phyloP scores from a whole-genome alignment of 2,888 invertebrate genomes.

The Andrena flavipes region DNA sequence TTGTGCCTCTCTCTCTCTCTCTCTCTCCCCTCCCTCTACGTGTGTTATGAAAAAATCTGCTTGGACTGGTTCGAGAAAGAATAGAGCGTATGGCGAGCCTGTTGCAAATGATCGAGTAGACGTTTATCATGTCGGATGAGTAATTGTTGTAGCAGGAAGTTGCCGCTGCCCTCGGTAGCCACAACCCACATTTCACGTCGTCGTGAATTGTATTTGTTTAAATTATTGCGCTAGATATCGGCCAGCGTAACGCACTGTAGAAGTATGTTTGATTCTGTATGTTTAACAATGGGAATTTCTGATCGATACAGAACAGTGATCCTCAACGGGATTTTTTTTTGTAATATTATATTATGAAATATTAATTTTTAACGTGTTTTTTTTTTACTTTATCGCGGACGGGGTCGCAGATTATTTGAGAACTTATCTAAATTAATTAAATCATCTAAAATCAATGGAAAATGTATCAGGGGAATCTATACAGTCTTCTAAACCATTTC shows the following conservation, averaged over 20 bases:
- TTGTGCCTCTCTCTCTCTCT: too few relatives aligned
- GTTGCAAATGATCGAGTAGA: slow-evolving; percentile 25
- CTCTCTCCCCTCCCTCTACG: too few relatives aligned
- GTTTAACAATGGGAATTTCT: neutral
- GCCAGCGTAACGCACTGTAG: neutral
- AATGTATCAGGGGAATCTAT: too few relatives aligned
- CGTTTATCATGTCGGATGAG: slow-evolving; percentile 52
- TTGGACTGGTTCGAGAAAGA: neutral
- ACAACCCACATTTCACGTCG: slow-evolving; percentile 19
- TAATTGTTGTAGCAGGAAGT: slow-evolving; percentile 56
- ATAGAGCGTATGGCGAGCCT: neutral
- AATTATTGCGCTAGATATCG: neutral
- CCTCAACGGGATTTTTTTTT: too few relatives aligned
- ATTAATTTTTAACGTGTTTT: neutral
- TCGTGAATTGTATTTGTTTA: neutral
- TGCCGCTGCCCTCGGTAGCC: slow-evolving; percentile 14
- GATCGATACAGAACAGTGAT: neutral
- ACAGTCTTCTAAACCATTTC: too few relatives aligned
- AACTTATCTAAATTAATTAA: too few relatives aligned
- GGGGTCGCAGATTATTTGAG: too few relatives aligned
- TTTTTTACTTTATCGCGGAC: too few relatives aligned
- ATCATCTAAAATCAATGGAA: too few relatives aligned
- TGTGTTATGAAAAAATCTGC: neutral
- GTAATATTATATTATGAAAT: too few relatives aligned
- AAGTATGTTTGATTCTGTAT: neutral